These are phyloP conservation scores for Hypolimnas misippus DNA, from an alignment of 2,888 invertebrate species.

Conservation along the genomic window DNA sequence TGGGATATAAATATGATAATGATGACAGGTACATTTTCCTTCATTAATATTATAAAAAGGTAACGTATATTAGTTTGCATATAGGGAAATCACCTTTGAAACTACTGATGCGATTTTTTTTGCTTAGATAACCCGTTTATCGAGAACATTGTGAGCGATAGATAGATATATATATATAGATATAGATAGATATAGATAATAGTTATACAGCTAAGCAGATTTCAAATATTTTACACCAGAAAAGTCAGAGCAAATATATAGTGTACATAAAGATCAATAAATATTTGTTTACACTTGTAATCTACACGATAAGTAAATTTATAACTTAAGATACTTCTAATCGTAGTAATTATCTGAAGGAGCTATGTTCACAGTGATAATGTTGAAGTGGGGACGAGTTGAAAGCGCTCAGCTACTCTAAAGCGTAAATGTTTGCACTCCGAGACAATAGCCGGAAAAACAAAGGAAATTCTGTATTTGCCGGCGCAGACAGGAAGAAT, in stretches of 20 bases:
- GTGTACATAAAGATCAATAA: background rate
- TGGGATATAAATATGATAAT: too few species aligned
- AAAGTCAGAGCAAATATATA: background rate
- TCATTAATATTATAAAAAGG: too few species aligned
- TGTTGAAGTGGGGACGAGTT: conserved; percentile 13
- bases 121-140: too few species aligned
- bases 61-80: too few species aligned
- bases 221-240: too few species aligned
- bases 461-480: conserved; percentile 18
- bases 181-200: too few species aligned
- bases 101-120: too few species aligned
- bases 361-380: conserved; percentile 23
- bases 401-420: conserved; percentile 22
- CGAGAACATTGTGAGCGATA: too few species aligned
- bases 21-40: too few species aligned
- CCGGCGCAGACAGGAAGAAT: background rate
- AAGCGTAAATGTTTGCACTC: conserved; percentile 33
- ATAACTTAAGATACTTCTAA: conserved; percentile 25
- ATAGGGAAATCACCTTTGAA: too few species aligned
- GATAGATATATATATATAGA: too few species aligned
- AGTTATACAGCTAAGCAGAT: too few species aligned
- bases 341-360: conserved; percentile 13
- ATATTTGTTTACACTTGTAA: background rate
- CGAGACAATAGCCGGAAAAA: conserved; percentile 37
- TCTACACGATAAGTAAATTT: background rate